Percentiles rank a stretch among this genome's conserved stretches.
Evolutionary conservation across 2,113 vertebrate genomes (phyloP).

Genomic region (Crotalus horridus): DNA sequence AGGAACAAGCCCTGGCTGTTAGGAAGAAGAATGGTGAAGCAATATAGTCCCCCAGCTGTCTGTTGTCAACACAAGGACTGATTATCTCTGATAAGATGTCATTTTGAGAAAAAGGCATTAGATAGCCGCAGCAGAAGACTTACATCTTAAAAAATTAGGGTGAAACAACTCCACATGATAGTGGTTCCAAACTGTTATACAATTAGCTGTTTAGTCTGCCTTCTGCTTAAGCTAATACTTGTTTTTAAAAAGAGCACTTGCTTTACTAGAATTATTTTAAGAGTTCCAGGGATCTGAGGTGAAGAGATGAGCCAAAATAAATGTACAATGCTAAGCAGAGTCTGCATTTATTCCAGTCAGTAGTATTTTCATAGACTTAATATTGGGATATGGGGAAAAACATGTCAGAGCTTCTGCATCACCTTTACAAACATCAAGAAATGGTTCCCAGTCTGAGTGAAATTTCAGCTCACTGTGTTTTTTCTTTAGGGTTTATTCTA

Average conservation of each 20-base stretch:
- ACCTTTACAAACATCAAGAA: background rate
- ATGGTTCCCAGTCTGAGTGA: background rate
- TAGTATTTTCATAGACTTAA: background rate
- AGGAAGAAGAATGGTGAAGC: background rate
- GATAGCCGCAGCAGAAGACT: background rate
- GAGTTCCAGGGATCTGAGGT: background rate
- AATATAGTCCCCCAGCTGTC: background rate
- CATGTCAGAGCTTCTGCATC: background rate
- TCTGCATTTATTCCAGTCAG: background rate
- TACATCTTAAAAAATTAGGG: background rate
- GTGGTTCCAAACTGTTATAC: background rate
- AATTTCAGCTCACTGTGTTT: background rate
- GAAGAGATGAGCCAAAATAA: background rate
- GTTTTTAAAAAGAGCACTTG: background rate
- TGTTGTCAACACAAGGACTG: background rate
- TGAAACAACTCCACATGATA: background rate
- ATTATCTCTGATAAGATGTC: background rate
- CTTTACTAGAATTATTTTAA: background rate
- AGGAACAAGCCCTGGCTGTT: background rate
- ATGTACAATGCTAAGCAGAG: background rate
- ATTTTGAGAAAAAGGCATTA: background rate
- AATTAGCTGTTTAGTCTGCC: background rate
- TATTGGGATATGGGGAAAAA: background rate
- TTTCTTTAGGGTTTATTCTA: background rate
- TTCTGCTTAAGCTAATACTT: background rate